These are phyloP conservation scores for Oryzaephilus surinamensis DNA, from an alignment of 1,140 invertebrate species.

Conservation along the genomic window DNA sequence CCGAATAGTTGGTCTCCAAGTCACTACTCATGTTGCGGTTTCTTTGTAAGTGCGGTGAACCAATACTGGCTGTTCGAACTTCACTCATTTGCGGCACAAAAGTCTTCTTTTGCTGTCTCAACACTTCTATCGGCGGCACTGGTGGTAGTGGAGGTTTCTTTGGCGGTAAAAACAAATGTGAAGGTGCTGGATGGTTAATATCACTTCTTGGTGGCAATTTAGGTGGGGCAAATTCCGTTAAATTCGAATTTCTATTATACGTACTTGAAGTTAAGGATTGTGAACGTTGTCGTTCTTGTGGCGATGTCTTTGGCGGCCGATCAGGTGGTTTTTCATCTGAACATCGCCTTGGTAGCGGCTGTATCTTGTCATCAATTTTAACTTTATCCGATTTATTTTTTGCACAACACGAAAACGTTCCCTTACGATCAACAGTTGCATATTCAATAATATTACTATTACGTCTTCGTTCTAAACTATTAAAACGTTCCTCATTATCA, in stretches of 20 bases:
- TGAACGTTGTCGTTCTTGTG: constrained; percentile 42
- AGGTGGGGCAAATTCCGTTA: constrained; percentile 32
- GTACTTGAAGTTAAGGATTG: constrained; percentile 37
- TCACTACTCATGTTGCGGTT: constrained; percentile 43
- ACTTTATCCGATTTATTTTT: constrained; percentile 44
- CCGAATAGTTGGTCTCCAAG: constrained; percentile 32
- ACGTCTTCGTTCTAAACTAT: constrained; percentile 34
- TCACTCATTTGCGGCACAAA: constrained; percentile 27
- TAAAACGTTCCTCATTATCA: not conserved
- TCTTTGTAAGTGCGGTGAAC: constrained; percentile 45
- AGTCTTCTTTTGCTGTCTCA: constrained; percentile 30
- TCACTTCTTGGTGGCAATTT: constrained; percentile 43
- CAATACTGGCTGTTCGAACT: constrained; percentile 43
- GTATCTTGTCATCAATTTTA: constrained; percentile 38
- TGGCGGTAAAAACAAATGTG: constrained; percentile 47
- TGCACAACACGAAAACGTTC: constrained; percentile 54
- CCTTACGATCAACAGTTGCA: constrained; percentile 53
- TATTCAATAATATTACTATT: constrained; percentile 50
- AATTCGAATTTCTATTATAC: constrained; percentile 14
- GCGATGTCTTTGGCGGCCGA: constrained; percentile 48
- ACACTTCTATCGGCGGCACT: constrained; percentile 49
- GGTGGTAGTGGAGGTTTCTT: constrained; percentile 62
- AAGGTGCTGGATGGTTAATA: constrained; percentile 44
- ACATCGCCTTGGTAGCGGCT: constrained; percentile 46
- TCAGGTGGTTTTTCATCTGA: constrained; percentile 44